Percentiles rank a stretch among this genome's conserved stretches.
Evolutionary conservation across 2,797 vertebrate genomes (phyloP).

Genomic region (Protonibea diacanthus): DNA sequence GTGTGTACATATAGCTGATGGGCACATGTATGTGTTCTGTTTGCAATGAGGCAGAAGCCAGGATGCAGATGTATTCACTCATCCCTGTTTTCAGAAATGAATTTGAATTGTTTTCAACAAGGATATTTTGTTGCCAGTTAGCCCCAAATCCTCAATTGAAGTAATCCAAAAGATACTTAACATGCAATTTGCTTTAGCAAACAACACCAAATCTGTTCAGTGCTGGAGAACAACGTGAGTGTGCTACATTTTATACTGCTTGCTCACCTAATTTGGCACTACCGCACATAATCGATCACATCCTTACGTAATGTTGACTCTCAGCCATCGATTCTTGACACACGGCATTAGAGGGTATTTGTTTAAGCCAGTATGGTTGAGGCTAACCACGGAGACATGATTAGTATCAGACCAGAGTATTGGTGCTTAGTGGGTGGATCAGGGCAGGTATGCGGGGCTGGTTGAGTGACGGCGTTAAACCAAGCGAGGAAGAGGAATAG

Average conservation of each 20-base stretch:
- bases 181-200: not conserved
- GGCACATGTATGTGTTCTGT: not conserved
- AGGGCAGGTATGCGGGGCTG: not conserved
- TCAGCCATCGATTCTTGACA: constrained; percentile 25
- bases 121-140: constrained; percentile 6
- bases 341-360: constrained; percentile 30
- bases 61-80: constrained; percentile 28
- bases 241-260: not conserved
- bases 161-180: constrained; percentile 26
- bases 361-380: constrained; percentile 23
- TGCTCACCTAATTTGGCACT: constrained; percentile 4
- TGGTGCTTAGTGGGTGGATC: constrained; percentile 21
- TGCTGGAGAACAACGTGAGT: not conserved
- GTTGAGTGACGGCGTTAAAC: constrained; percentile 1
- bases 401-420: constrained; percentile 30
- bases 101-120: constrained; percentile 19
- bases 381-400: constrained; percentile 22
- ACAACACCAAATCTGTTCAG: not conserved
- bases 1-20: not conserved
- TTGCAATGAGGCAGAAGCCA: constrained; percentile 15
- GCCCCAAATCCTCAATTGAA: not conserved
- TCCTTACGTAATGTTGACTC: constrained; percentile 28
- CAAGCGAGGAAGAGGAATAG: not conserved
- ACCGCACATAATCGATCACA: constrained; percentile 33
- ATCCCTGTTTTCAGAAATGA: constrained; percentile 4